Base-by-base conservation (phyloP, 2,888 invertebrate species). In the Callyntrura sp. region DNA sequence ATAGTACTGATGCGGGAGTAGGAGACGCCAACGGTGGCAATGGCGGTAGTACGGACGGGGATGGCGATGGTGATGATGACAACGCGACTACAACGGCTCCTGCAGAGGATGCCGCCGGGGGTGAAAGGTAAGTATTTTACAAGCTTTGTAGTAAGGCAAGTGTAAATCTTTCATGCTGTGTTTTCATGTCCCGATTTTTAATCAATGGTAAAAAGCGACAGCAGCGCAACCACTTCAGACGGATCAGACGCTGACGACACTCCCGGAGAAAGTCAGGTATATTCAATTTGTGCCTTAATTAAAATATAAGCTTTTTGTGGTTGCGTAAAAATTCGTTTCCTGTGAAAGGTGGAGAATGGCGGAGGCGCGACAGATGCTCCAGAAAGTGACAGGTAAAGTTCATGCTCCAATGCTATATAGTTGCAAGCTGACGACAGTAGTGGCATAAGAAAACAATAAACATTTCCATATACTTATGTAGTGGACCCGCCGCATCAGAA, bases 251-350 rank as follows among this genome's bases (percentile, higher is more conserved):
- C 28, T 1, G 81, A 20, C n/a, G 78, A 48, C n/a, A 70, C 23
- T 35, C 73, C 65, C 20, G 90, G 68, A 28, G 76, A 83, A 65
- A 84, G 73, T 89, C 78, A 83, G 81, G 84, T 73, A 82, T 11
- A n/a, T n/a, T n/a, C n/a, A n/a, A n/a, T n/a, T n/a, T n/a, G n/a
- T n/a, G n/a, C n/a, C n/a, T n/a, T n/a, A n/a, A n/a, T n/a, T n/a
- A n/a, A n/a, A n/a, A n/a, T n/a, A n/a, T n/a, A n/a, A n/a, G n/a
- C n/a, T n/a, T n/a, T n/a, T n/a, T n/a, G n/a, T n/a, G n/a, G n/a
- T n/a, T n/a, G n/a, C 25, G 55, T 55, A 28, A 76, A 17, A 55
- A 28, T 81, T 57, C 55, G n/a, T 51, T 57, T 68, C 35, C 35
- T 68, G 35, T 35, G 68, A 43, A 76, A 76, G 76, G 48, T 23